These are phyloP conservation scores for Tor tambroides DNA, from an alignment of 2,113 vertebrate species.

Conservation along the genomic window DNA sequence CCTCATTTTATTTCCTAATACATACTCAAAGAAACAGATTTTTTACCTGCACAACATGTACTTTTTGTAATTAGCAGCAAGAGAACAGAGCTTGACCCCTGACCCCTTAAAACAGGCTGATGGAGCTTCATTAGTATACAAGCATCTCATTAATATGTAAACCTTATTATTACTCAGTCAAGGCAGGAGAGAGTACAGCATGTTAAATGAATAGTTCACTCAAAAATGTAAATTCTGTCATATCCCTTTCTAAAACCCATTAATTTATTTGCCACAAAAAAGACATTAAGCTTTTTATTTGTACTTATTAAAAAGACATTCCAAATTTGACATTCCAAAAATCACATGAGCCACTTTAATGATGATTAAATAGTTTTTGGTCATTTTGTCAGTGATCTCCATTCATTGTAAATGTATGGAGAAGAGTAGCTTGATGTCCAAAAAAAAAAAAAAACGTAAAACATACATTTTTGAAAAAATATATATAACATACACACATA, in stretches of 20 bases:
- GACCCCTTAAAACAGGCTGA: neutral
- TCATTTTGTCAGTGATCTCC: neutral
- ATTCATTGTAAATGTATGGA: neutral
- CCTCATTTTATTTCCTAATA: neutral
- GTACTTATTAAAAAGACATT: too few relatives aligned
- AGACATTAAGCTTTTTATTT: neutral
- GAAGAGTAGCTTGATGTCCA: neutral
- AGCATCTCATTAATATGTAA: neutral
- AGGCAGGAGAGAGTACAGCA: neutral
- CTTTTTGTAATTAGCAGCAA: slow-evolving; percentile 1
- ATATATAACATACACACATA: neutral
- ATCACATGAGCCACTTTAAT: neutral
- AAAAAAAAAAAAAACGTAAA: neutral
- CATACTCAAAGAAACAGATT: neutral
- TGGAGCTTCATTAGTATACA: neutral
- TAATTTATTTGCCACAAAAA: neutral
- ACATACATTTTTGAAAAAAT: neutral
- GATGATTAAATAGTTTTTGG: neutral
- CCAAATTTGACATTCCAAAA: neutral
- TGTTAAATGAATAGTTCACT: neutral
- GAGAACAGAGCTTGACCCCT: neutral
- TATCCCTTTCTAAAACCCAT: neutral
- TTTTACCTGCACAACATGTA: neutral
- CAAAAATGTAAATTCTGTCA: neutral
- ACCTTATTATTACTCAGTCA: neutral